phyloP scores from a whole-genome alignment of 1,140 invertebrate genomes.

The Mesaphorura yosii region DNA sequence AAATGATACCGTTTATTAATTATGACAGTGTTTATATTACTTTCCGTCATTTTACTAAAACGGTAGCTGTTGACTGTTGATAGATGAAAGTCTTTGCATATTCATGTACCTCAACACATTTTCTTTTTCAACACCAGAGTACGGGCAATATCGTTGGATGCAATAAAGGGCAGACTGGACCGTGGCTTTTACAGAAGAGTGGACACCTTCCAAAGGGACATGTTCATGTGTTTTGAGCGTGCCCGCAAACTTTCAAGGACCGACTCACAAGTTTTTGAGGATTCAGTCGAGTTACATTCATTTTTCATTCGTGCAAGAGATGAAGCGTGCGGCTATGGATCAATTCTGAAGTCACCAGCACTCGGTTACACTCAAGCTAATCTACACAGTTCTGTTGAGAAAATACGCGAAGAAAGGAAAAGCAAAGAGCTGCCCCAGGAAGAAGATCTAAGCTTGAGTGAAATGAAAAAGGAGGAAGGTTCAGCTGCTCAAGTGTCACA shows the following conservation, averaged over 20 bases:
- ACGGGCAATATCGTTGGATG: slow-evolving; percentile 65
- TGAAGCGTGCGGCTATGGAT: slow-evolving; percentile 60
- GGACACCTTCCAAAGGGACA: slow-evolving; percentile 91
- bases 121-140: slow-evolving; percentile 41
- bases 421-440: slow-evolving; percentile 58
- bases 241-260: slow-evolving; percentile 73
- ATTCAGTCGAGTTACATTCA: slow-evolving; percentile 83
- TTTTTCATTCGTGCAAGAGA: slow-evolving; percentile 66
- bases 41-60: too few relatives aligned
- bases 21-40: too few relatives aligned
- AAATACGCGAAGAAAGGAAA: slow-evolving; percentile 61
- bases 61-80: too few relatives aligned
- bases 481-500: slow-evolving; percentile 23
- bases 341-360: slow-evolving; percentile 73
- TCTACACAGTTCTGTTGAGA: slow-evolving; percentile 58
- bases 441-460: slow-evolving; percentile 47
- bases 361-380: slow-evolving; percentile 64
- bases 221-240: slow-evolving; percentile 85
- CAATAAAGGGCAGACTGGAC: slow-evolving; percentile 72
- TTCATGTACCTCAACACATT: too few relatives aligned
- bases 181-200: slow-evolving; percentile 79
- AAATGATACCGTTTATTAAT: neutral
- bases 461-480: slow-evolving; percentile 33
- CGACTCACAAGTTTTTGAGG: slow-evolving; percentile 89
- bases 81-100: too few relatives aligned